A percentile compares a stretch with the other conserved stretches of the same genome.
Evolutionary conservation across 2,888 invertebrate species (phyloP).

Genomic region (Eremobia ochroleuca): DNA sequence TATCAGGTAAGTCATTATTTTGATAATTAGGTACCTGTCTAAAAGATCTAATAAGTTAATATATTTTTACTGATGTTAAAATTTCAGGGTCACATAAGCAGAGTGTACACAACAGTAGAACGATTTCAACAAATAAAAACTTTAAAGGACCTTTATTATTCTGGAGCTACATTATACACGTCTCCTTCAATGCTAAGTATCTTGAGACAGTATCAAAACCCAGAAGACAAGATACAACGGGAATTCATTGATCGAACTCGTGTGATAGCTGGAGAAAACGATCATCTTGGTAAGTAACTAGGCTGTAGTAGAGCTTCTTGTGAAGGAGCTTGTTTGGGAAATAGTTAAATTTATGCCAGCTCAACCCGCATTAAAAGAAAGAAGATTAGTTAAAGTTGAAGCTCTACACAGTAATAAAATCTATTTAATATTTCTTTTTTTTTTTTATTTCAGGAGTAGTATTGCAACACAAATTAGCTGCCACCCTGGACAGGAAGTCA

Average conservation of each 20-base stretch:
- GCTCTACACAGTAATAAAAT: not conserved
- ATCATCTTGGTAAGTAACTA: constrained; percentile 58
- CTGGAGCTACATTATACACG: constrained; percentile 65
- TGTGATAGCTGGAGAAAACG: constrained; percentile 30
- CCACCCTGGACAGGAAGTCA: constrained; percentile 70
- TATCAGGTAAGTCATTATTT: constrained; percentile 74
- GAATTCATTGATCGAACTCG: constrained; percentile 52
- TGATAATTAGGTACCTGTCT: not conserved
- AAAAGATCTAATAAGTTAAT: not conserved
- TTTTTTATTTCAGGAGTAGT: constrained; percentile 64
- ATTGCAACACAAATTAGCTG: constrained; percentile 57
- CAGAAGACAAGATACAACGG: constrained; percentile 51
- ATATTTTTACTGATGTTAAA: not conserved
- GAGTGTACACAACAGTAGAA: constrained; percentile 74
- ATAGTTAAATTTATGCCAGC: not conserved
- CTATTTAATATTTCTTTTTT: constrained; percentile 3
- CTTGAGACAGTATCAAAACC: constrained; percentile 57
- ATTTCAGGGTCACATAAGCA: constrained; percentile 77
- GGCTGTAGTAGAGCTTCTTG: not conserved
- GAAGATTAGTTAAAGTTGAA: not conserved
- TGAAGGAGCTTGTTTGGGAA: not conserved
- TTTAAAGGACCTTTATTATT: constrained; percentile 67
- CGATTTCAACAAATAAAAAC: constrained; percentile 67
- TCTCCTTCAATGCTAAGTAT: constrained; percentile 68
- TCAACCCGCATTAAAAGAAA: not conserved